Percentiles rank a stretch among this genome's conserved stretches.
phyloP scores from a whole-genome alignment of 2,888 invertebrate genomes.

The Slavum lentiscoides region DNA sequence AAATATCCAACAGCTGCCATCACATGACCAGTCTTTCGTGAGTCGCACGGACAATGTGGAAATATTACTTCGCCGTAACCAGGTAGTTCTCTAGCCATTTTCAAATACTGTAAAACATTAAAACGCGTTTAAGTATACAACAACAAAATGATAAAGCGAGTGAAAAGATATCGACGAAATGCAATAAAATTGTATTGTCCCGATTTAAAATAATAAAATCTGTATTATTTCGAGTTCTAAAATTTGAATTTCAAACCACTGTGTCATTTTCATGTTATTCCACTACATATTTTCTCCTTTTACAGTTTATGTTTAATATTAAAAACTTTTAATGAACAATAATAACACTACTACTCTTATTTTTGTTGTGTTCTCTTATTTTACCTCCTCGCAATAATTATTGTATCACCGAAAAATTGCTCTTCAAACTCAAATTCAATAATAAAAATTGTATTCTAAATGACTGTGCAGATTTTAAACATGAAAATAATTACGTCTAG shows the following conservation, averaged over 20 bases:
- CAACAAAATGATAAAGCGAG: not conserved
- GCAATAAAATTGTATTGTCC: not conserved
- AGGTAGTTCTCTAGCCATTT: slow-evolving; percentile 79
- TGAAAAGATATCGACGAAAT: too few species aligned
- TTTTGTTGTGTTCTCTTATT: too few species aligned
- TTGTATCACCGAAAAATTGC: too few species aligned
- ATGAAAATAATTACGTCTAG: slow-evolving; percentile 65
- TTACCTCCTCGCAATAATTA: too few species aligned
- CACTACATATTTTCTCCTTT: too few species aligned
- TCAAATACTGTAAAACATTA: slow-evolving; percentile 68
- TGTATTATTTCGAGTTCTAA: too few species aligned
- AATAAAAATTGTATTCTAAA: not conserved
- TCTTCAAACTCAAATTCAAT: too few species aligned
- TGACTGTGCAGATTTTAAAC: not conserved
- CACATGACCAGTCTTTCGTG: slow-evolving; percentile 85
- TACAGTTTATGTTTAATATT: too few species aligned
- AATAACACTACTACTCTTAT: too few species aligned
- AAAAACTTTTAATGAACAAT: too few species aligned
- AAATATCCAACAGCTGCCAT: slow-evolving; percentile 71
- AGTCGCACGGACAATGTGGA: slow-evolving; percentile 92
- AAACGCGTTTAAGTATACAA: not conserved
- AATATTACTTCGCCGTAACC: slow-evolving; percentile 94
- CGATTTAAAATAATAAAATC: not conserved
- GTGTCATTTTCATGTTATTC: too few species aligned
- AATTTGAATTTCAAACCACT: too few species aligned